Evolutionary conservation across 2,113 vertebrate species (phyloP).

Genomic region (Fregetta grallaria): DNA sequence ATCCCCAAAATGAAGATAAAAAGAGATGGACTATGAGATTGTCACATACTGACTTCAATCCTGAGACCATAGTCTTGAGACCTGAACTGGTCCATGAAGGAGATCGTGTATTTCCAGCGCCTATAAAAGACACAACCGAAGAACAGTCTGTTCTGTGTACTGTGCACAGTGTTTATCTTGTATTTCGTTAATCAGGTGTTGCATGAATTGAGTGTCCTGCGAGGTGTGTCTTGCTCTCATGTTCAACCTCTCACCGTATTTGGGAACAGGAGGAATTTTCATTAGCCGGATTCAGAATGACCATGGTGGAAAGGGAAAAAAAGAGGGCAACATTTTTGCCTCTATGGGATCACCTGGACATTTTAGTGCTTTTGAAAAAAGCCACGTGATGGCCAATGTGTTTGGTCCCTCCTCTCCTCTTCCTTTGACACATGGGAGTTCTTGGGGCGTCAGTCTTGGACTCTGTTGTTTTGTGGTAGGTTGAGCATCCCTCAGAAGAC

Average conservation of each 20-base stretch:
- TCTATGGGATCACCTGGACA: not conserved
- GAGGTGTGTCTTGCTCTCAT: accelerated
- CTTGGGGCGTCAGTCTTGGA: not conserved
- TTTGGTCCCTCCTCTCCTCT: not conserved
- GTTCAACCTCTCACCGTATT: not conserved
- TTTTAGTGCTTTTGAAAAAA: not conserved
- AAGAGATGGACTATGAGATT: not conserved
- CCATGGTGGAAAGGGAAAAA: not conserved
- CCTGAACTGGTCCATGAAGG: not conserved
- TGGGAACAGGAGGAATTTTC: not conserved
- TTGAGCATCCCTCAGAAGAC: not conserved
- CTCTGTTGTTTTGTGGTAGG: not conserved
- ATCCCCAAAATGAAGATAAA: not conserved
- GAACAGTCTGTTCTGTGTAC: not conserved
- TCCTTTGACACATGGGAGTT: not conserved
- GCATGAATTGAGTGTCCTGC: not conserved
- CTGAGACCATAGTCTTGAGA: not conserved
- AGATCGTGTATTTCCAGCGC: not conserved
- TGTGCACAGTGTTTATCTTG: not conserved
- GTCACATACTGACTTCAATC: not conserved
- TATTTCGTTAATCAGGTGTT: not conserved
- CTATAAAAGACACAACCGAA: accelerated
- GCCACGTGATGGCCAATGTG: accelerated
- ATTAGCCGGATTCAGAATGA: not conserved
- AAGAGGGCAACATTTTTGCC: not conserved